A percentile compares a stretch with the other conserved stretches of the same genome.
phyloP scores from a whole-genome alignment of 2,888 invertebrate genomes.

The Tetragonisca angustula region DNA sequence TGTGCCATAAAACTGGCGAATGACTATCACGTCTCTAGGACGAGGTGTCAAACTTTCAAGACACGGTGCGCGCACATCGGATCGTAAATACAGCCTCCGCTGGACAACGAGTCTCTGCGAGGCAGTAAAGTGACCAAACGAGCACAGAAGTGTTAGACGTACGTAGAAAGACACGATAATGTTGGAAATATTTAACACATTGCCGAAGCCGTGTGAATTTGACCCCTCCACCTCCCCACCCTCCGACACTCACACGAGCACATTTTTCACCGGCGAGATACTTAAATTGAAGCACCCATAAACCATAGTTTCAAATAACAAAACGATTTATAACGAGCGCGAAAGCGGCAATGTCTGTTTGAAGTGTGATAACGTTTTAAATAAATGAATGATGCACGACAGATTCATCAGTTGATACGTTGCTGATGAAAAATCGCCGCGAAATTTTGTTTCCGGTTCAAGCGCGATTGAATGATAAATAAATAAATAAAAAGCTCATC shows the following conservation, averaged over 20 bases:
- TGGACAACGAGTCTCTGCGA: too few species aligned
- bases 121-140: background rate
- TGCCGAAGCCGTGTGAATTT: background rate
- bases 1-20: conserved; percentile 3
- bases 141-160: background rate
- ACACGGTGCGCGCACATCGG: background rate
- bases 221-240: too few species aligned
- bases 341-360: background rate
- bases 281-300: background rate
- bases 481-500: too few species aligned
- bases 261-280: background rate
- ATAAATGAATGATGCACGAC: background rate
- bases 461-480: too few species aligned
- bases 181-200: background rate
- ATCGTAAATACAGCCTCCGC: background rate
- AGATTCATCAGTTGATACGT: background rate
- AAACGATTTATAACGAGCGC: background rate
- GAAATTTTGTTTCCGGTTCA: too few species aligned
- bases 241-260: background rate
- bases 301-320: background rate
- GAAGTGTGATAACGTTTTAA: background rate
- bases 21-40: background rate
- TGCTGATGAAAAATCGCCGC: too few species aligned
- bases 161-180: background rate
- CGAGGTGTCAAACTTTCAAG: conserved; percentile 14